phyloP scores from a whole-genome alignment of 2,888 invertebrate species.

The Netelia inedita region DNA sequence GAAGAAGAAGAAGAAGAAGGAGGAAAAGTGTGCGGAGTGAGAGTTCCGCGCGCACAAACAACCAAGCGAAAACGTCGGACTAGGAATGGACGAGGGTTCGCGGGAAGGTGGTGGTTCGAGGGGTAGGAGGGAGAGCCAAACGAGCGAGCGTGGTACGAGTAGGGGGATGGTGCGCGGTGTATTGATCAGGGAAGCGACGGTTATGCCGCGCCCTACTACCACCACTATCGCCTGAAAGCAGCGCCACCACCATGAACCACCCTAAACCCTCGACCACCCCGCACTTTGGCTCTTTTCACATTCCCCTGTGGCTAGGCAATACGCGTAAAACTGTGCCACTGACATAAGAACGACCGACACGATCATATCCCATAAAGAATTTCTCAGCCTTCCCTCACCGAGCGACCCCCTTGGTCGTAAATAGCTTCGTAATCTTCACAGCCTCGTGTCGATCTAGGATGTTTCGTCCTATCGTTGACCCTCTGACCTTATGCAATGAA shows the following conservation, averaged over 20 bases:
- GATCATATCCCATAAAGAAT: conserved; percentile 13
- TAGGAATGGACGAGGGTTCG: conserved; percentile 42
- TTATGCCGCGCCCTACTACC: conserved; percentile 84
- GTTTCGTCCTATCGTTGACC: background rate
- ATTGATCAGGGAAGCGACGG: conserved; percentile 84
- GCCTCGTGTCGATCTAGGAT: background rate
- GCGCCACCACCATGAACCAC: conserved; percentile 64
- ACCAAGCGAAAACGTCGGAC: conserved; percentile 59
- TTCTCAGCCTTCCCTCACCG: conserved; percentile 8
- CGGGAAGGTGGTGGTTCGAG: conserved; percentile 56
- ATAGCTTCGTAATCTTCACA: conserved; percentile 13
- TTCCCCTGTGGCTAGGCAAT: conserved; percentile 24
- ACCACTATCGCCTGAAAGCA: conserved; percentile 73
- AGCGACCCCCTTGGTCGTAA: background rate
- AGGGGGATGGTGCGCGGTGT: conserved; percentile 77
- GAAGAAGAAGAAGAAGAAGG: conserved; percentile 47
- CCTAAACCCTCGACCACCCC: conserved; percentile 26
- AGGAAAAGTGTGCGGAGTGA: background rate
- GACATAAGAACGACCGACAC: conserved; percentile 35
- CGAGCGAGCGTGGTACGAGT: conserved; percentile 71
- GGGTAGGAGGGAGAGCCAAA: conserved; percentile 62
- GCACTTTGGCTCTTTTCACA: background rate
- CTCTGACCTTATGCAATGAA: background rate
- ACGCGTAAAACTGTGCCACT: conserved; percentile 42
- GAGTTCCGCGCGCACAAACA: conserved; percentile 58